Conservation (phyloP, 2,888 invertebrate genomes). For the Arctia plantaginis region DNA sequence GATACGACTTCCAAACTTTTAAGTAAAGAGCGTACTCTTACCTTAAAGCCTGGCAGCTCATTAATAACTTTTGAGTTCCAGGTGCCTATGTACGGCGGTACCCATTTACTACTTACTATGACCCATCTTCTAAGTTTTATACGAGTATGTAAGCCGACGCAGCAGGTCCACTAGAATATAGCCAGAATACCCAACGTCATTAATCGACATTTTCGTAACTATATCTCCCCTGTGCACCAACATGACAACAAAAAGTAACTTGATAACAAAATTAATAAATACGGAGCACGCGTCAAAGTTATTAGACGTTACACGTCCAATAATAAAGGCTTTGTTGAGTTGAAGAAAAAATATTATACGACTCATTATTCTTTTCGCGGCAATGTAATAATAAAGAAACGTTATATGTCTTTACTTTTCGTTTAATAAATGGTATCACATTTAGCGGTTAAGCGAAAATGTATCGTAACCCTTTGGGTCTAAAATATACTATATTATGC, state of each 20-base stretch:
- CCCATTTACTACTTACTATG: too few relatives aligned
- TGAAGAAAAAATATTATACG: constrained; percentile 27
- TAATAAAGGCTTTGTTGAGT: constrained; percentile 42
- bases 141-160: too few relatives aligned
- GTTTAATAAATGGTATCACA: background rate
- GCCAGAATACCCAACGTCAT: background rate
- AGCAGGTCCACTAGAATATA: too few relatives aligned
- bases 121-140: too few relatives aligned
- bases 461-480: background rate
- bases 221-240: constrained; percentile 1
- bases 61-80: too few relatives aligned
- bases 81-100: too few relatives aligned
- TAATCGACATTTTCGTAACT: constrained; percentile 1
- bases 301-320: constrained; percentile 47
- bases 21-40: too few relatives aligned
- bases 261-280: constrained; percentile 49
- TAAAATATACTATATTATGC: too few relatives aligned
- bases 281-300: constrained; percentile 54
- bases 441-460: background rate
- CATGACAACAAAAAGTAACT: constrained; percentile 47
- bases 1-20: too few relatives aligned
- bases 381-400: constrained; percentile 12
- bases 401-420: background rate
- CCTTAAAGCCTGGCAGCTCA: too few relatives aligned
- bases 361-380: constrained; percentile 14